Percentiles rank a stretch among this genome's conserved stretches.
Evolutionary conservation across 2,888 invertebrate genomes (phyloP).

Genomic region (Euclidia mi): DNA sequence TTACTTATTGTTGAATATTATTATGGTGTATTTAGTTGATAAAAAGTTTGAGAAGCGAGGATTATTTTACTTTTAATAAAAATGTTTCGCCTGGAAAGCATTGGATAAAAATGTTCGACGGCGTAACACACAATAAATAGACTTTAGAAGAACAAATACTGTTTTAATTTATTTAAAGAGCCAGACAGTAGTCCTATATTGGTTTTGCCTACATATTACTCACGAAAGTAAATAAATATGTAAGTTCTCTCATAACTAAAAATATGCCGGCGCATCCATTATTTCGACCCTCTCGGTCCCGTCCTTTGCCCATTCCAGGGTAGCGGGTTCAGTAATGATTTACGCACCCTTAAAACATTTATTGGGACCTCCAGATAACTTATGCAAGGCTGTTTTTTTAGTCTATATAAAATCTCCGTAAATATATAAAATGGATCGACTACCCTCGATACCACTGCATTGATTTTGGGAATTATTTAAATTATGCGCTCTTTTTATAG

Average conservation of each 20-base stretch:
- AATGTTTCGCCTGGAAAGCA: too few species aligned
- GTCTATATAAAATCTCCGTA: conserved; percentile 32
- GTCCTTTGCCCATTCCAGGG: conserved; percentile 53
- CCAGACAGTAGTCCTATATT: too few species aligned
- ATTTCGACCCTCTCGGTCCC: conserved; percentile 29
- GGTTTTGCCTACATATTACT: too few species aligned
- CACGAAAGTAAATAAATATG: background rate
- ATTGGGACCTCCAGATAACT: conserved; percentile 67
- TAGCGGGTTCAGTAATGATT: conserved; percentile 76
- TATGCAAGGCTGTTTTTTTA: conserved; percentile 56
- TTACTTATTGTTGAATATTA: too few species aligned
- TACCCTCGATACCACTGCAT: conserved; percentile 24
- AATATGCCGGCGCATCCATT: conserved; percentile 43
- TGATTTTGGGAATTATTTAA: conserved; percentile 44
- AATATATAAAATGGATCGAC: conserved; percentile 48
- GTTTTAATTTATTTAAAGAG: too few species aligned
- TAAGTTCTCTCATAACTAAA: background rate
- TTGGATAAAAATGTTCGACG: too few species aligned
- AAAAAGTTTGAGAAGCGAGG: too few species aligned
- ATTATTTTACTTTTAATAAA: too few species aligned
- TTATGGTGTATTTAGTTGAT: too few species aligned
- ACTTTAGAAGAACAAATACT: too few species aligned
- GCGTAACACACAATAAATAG: too few species aligned
- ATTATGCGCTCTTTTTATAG: background rate
- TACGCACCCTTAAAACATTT: conserved; percentile 83